A percentile compares a stretch with the other conserved stretches of the same genome.
Evolutionary conservation across 2,888 invertebrate genomes (phyloP).

Genomic region (Drosophila suboccidentalis): DNA sequence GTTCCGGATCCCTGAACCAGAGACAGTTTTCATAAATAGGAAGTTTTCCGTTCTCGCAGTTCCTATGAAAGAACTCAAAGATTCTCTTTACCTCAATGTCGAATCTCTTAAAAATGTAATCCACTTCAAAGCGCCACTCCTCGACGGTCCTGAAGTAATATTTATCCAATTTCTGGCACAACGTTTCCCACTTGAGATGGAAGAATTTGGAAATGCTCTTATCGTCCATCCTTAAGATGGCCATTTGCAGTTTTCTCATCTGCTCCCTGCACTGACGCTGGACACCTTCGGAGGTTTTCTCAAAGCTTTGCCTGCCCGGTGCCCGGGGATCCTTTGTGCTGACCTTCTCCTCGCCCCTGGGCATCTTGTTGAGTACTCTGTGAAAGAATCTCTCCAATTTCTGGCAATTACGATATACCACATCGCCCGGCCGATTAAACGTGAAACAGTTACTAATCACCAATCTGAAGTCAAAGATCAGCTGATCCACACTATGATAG

Average conservation of each 20-base stretch:
- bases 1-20: neutral
- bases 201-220: conserved; percentile 29
- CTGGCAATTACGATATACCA: conserved; percentile 34
- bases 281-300: conserved; percentile 7
- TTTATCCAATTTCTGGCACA: conserved; percentile 27
- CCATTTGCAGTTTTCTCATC: conserved; percentile 10
- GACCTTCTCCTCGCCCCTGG: conserved; percentile 39
- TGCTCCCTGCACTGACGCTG: conserved; percentile 38
- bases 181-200: conserved; percentile 9
- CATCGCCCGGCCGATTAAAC: conserved; percentile 24
- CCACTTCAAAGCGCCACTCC: conserved; percentile 39
- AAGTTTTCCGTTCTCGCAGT: conserved; percentile 1
- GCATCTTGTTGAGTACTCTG: conserved; percentile 41
- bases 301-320: conserved; percentile 11
- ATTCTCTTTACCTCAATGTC: conserved; percentile 13
- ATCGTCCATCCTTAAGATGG: conserved; percentile 19
- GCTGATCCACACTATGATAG: conserved; percentile 25
- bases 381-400: conserved; percentile 47
- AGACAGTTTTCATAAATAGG: conserved; percentile 1
- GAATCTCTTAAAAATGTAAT: conserved; percentile 33
- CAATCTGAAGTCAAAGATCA: conserved; percentile 35
- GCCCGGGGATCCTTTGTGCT: conserved; percentile 42
- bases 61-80: conserved; percentile 15
- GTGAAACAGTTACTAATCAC: conserved; percentile 40
- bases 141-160: conserved; percentile 31